Base-by-base conservation (phyloP, 1,140 invertebrate genomes). In the Halesus radiatus region DNA sequence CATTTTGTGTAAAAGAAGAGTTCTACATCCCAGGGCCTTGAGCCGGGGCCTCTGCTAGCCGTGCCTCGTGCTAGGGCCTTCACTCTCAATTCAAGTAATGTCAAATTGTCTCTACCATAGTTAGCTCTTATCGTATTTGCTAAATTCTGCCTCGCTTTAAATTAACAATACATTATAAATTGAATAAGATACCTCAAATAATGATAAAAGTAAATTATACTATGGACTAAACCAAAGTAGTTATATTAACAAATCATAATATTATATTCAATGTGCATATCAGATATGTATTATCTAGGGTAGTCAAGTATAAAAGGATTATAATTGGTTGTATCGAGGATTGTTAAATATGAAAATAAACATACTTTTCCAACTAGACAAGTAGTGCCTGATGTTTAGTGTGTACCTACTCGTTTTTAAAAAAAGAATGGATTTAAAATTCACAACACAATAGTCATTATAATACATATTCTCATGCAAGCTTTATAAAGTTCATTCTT, bases 1-100 rank as follows among this genome's bases (percentile, higher is more conserved):
- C 76, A 81, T 79, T 78, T 79, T 79, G 18, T 79, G 77, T 82
- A 82, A 82, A 81, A 72, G 76, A 79, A 73, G 77, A 82, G 77
- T 68, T 82, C 62, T 81, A 81, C 76, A 76, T 70, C 54, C 64
- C 16, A 20, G 22, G 78, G 58, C 26, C 53, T 20, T 22, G 3
- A 37, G n/a, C 6, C 10, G 8, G 37, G 37, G 37, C 37, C 37
- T 45, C 37, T 45, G 37, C 37, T 45, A 45, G 37, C 37, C 1
- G 37, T 45, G 37, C 37, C 8, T 45, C 37, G 37, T 45, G 37
- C 37, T 45, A 45, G 37, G 37, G 37, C 37, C 37, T 45, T 64
- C 16, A 7, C 56, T 72, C 66, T 37, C 45, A n/a, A 45, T 56
- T 73, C 68, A 68, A 70, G 37, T 50, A 20, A 73, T 74, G 18